These are phyloP conservation scores for Tetramorium bicarinatum DNA, from an alignment of 2,888 invertebrate genomes.

Conservation along the genomic window DNA sequence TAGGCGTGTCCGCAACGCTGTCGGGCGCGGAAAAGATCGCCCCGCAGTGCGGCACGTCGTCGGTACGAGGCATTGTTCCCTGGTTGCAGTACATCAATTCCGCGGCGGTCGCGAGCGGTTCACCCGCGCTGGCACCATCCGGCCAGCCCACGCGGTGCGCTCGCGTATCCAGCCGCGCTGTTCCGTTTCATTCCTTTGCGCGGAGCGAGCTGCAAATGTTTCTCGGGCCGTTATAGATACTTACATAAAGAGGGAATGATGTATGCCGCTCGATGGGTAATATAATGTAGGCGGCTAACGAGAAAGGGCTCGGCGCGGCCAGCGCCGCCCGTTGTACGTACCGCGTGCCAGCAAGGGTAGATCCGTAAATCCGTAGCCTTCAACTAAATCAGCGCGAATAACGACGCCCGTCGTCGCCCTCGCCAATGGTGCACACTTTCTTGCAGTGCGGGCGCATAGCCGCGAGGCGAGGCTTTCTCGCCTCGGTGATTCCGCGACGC, in stretches of 20 bases:
- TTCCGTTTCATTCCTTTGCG: constrained; percentile 54
- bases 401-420: constrained; percentile 73
- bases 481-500: constrained; percentile 29
- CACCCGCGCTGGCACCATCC: constrained; percentile 52
- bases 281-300: constrained; percentile 86
- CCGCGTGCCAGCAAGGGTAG: constrained; percentile 76
- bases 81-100: constrained; percentile 83
- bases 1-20: constrained; percentile 21
- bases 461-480: constrained; percentile 57
- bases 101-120: constrained; percentile 71
- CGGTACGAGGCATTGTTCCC: constrained; percentile 80
- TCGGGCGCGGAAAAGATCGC: constrained; percentile 51
- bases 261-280: constrained; percentile 84
- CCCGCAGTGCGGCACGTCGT: constrained; percentile 55
- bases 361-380: constrained; percentile 81
- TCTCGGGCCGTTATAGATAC: constrained; percentile 84
- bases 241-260: constrained; percentile 84
- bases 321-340: constrained; percentile 34
- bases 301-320: constrained; percentile 81
- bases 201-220: constrained; percentile 83
- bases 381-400: constrained; percentile 79
- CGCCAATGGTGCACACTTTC: constrained; percentile 47
- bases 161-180: constrained; percentile 63
- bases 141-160: constrained; percentile 79
- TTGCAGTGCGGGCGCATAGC: constrained; percentile 49